These are phyloP conservation scores for Sarcoramphus papa DNA, from an alignment of 2,797 vertebrate species.

Conservation along the genomic window DNA sequence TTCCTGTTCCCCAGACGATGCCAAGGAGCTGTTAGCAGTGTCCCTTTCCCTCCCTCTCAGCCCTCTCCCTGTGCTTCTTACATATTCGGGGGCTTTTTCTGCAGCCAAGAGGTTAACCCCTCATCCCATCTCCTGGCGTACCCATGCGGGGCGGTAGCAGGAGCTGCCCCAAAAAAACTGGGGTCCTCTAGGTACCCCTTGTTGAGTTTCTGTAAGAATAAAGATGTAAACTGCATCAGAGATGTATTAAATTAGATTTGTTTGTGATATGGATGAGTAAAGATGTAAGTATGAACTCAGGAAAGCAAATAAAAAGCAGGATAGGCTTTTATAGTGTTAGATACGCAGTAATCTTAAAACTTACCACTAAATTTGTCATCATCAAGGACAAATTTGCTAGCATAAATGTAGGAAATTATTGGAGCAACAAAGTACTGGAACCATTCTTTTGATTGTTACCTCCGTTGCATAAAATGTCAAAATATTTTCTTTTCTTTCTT, in stretches of 20 bases:
- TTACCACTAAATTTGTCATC: not conserved
- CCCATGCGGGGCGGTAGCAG: not conserved
- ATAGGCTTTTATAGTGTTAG: not conserved
- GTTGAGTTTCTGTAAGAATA: not conserved
- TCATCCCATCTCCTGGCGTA: accelerated
- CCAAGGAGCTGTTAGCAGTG: no score
- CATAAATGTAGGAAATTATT: not conserved
- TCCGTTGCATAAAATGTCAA: not conserved
- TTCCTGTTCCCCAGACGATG: no score
- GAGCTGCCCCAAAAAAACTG: not conserved
- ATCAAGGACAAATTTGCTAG: not conserved
- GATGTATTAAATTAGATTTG: not conserved
- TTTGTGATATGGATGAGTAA: not conserved
- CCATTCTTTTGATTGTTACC: not conserved
- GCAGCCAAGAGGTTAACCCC: not conserved
- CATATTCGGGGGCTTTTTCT: not conserved
- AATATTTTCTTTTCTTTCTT: not conserved
- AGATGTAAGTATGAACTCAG: not conserved
- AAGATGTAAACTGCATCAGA: not conserved
- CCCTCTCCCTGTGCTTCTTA: not conserved
- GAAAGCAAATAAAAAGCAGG: not conserved
- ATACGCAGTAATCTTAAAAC: not conserved
- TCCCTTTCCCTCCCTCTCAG: not conserved
- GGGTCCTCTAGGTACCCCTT: no score
- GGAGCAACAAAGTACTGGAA: not conserved